Percentiles rank a stretch among this genome's conserved stretches.
Evolutionary conservation across 2,113 vertebrate genomes (phyloP).

Genomic region (Cynopterus brachyotis): DNA sequence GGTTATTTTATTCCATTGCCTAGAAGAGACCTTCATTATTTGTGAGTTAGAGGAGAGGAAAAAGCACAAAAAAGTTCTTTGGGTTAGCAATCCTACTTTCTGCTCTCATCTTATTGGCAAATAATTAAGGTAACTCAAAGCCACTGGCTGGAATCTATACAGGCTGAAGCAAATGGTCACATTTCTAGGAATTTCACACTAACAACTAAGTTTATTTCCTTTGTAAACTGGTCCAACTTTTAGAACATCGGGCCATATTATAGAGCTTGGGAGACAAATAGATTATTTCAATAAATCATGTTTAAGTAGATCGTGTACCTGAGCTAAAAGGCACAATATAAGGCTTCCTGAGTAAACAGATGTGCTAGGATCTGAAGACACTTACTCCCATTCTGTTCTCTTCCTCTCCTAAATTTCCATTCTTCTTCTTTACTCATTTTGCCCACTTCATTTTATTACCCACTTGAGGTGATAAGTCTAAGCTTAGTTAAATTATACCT

Average conservation of each 20-base stretch:
- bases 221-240: neutral
- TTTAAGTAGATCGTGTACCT: neutral
- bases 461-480: neutral
- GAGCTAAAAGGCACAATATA: neutral
- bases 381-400: neutral
- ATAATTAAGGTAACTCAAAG: neutral
- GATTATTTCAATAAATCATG: constrained; percentile 7
- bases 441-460: neutral
- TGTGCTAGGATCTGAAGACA: neutral
- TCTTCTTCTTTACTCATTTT: neutral
- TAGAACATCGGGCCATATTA: neutral
- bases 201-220: neutral
- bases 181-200: constrained; percentile 14
- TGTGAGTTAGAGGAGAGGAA: neutral
- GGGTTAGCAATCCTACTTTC: neutral
- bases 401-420: neutral
- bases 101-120: neutral
- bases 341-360: neutral
- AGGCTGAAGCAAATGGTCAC: neutral
- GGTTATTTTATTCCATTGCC: neutral
- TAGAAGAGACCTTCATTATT: neutral
- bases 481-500: neutral
- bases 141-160: neutral
- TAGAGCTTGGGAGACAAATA: neutral
- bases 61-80: neutral